Evolutionary conservation across 1,140 invertebrate genomes (phyloP).

Genomic region (Octopus bimaculoides): DNA sequence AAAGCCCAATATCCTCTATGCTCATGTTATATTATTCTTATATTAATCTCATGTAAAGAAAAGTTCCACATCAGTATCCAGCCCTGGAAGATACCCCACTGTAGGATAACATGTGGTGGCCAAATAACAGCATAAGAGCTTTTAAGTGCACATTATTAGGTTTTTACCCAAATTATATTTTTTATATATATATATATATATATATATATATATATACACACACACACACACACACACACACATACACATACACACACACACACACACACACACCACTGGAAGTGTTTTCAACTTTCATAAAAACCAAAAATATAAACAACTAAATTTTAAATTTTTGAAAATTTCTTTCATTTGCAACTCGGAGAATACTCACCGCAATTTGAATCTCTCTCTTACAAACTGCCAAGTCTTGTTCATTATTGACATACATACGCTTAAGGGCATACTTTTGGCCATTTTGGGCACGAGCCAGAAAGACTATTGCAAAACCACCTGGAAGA

Average conservation of each 20-base stretch:
- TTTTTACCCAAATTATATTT: too few species aligned
- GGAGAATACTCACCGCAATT: constrained; percentile 75
- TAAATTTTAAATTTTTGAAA: neutral
- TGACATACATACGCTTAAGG: constrained; percentile 88
- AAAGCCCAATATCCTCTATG: too few species aligned
- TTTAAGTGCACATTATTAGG: too few species aligned
- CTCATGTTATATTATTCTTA: too few species aligned
- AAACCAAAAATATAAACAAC: neutral
- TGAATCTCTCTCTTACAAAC: constrained; percentile 88
- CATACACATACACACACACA: neutral
- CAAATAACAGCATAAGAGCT: too few species aligned
- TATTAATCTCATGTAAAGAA: too few species aligned
- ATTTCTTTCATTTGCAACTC: too few species aligned
- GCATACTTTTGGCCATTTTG: constrained; percentile 73
- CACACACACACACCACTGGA: neutral
- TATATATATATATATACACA: neutral
- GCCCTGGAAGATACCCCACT: too few species aligned
- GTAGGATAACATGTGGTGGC: too few species aligned
- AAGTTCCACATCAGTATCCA: too few species aligned
- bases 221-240: neutral
- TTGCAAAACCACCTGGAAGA: constrained; percentile 81
- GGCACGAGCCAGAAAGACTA: constrained; percentile 81
- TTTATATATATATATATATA: neutral
- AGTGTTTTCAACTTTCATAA: neutral
- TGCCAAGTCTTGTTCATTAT: constrained; percentile 84